A percentile compares a stretch with the other conserved stretches of the same genome.
These are phyloP conservation scores for Pammene aurita DNA, from an alignment of 2,888 invertebrate genomes.

Conservation along the genomic window DNA sequence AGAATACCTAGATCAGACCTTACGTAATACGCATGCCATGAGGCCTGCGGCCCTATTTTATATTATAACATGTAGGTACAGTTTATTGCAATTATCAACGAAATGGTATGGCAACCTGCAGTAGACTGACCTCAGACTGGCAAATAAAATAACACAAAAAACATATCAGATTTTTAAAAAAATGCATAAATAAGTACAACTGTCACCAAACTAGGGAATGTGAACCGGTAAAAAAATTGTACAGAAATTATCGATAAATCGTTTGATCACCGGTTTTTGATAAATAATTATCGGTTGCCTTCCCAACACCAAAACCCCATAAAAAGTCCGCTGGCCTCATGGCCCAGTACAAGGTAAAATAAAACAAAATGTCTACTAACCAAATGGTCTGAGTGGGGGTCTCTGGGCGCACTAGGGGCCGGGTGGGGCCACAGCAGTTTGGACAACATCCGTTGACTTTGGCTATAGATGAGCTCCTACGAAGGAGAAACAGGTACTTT, in stretches of 20 bases:
- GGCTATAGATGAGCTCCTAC: constrained; percentile 84
- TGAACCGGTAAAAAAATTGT: too few species aligned
- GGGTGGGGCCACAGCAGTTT: constrained; percentile 83
- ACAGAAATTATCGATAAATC: too few species aligned
- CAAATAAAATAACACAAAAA: too few species aligned
- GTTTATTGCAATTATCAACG: too few species aligned
- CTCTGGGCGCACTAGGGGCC: constrained; percentile 80
- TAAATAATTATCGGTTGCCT: too few species aligned
- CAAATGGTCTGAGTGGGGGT: constrained; percentile 83
- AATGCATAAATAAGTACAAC: not conserved
- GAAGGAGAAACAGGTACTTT: constrained; percentile 80
- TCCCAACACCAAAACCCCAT: not conserved
- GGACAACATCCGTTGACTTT: constrained; percentile 83
- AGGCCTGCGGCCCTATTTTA: too few species aligned
- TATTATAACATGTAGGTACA: not conserved
- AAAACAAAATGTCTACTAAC: constrained; percentile 80
- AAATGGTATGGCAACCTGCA: too few species aligned
- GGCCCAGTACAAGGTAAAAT: constrained; percentile 49
- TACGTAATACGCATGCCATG: too few species aligned
- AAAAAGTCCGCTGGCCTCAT: not conserved
- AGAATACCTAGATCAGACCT: too few species aligned
- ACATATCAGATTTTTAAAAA: too few species aligned
- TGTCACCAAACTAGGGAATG: not conserved
- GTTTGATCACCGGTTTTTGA: too few species aligned
- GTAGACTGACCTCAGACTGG: too few species aligned